phyloP scores from a whole-genome alignment of 2,797 vertebrate species.

The Hemitrygon akajei region DNA sequence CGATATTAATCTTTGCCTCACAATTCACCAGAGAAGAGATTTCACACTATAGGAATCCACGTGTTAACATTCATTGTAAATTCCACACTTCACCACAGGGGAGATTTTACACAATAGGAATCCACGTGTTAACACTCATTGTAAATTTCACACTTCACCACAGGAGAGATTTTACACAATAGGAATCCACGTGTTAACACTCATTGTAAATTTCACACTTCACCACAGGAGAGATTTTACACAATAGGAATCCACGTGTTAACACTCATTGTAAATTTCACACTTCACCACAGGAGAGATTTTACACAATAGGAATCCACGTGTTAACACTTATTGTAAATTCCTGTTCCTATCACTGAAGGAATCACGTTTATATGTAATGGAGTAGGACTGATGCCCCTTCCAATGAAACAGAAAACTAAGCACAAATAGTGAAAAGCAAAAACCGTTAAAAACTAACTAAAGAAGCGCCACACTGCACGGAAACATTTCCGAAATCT shows the following conservation, averaged over 20 bases:
- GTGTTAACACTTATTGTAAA: not conserved
- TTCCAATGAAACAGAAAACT: not conserved
- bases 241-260: not conserved
- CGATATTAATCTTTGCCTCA: not conserved
- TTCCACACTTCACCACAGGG: too few species aligned
- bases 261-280: not conserved
- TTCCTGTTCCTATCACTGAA: not conserved
- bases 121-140: too few species aligned
- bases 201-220: too few species aligned
- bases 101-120: too few species aligned
- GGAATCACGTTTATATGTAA: not conserved
- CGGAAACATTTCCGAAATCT: conserved; percentile 8
- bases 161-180: too few species aligned
- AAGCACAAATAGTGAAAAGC: not conserved
- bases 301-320: not conserved
- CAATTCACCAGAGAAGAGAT: not conserved
- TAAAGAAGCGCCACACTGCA: too few species aligned
- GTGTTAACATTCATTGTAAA: too few species aligned
- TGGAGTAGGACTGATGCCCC: not conserved
- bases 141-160: too few species aligned
- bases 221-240: too few species aligned
- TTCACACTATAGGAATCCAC: too few species aligned
- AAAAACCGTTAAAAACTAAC: conserved; percentile 18
- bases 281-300: too few species aligned
- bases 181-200: too few species aligned